phyloP scores from a whole-genome alignment of 1,140 invertebrate species.

The Littorina saxatilis region DNA sequence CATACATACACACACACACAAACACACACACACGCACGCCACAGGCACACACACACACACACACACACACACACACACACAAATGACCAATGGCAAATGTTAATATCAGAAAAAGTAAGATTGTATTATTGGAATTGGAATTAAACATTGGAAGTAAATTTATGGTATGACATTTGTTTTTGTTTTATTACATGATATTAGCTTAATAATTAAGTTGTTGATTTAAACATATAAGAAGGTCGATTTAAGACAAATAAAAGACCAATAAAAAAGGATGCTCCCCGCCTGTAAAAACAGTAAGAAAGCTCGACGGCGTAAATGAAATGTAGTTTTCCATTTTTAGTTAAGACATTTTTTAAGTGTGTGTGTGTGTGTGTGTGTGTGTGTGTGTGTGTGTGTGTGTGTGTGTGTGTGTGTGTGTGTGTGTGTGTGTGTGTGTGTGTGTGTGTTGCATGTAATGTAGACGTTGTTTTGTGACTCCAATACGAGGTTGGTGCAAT shows the following conservation, averaged over 20 bases:
- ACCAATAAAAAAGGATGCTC: neutral
- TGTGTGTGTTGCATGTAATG: neutral
- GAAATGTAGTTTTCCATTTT: neutral
- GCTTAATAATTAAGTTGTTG: too few relatives aligned
- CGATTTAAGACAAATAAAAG: too few relatives aligned
- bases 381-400: neutral
- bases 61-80: constrained; percentile 10
- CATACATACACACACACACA: neutral
- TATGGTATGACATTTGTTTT: too few relatives aligned
- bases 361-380: neutral
- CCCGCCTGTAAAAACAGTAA: neutral
- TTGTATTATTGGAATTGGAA: too few relatives aligned
- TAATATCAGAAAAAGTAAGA: too few relatives aligned
- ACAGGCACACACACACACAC: neutral
- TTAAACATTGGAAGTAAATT: too few relatives aligned
- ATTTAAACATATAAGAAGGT: too few relatives aligned
- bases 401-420: neutral
- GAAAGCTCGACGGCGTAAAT: neutral
- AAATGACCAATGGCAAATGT: neutral
- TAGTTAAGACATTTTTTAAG: neutral
- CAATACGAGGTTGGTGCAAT: neutral
- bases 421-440: constrained; percentile 4
- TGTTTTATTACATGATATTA: too few relatives aligned
- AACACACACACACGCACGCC: neutral
- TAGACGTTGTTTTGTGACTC: neutral